These are phyloP conservation scores for Haliclystus octoradiatus DNA, from an alignment of 30 jellyfish, hydroid and myxozoan genomes.

Conservation along the genomic window DNA sequence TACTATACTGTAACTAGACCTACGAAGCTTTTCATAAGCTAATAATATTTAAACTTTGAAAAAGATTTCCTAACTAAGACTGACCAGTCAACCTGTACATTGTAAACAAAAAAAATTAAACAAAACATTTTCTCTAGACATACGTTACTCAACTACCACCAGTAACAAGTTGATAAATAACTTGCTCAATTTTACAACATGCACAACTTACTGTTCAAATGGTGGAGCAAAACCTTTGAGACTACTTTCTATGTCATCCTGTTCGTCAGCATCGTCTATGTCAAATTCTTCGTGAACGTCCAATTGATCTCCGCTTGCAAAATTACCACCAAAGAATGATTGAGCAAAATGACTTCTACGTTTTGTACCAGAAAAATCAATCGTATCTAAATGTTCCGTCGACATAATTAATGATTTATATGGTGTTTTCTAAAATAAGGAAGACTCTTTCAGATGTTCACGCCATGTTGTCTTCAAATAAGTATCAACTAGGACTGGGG, in stretches of 20 bases:
- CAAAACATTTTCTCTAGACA: too few species aligned
- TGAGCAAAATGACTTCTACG: neutral
- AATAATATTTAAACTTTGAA: too few species aligned
- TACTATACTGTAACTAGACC: too few species aligned
- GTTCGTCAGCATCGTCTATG: conserved; percentile 49
- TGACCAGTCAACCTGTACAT: neutral
- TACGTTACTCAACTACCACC: too few species aligned
- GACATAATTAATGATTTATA: neutral
- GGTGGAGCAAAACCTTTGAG: conserved; percentile 43
- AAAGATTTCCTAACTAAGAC: too few species aligned
- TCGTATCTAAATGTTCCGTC: neutral
- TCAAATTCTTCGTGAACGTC: conserved; percentile 68
- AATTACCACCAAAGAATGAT: neutral
- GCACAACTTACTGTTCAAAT: conserved; percentile 62
- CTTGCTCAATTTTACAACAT: too few species aligned
- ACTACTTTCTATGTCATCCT: conserved; percentile 22
- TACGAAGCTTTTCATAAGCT: too few species aligned
- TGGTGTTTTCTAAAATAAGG: too few species aligned
- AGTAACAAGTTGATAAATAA: too few species aligned
- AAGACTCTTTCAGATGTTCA: too few species aligned
- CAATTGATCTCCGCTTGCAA: conserved; percentile 11
- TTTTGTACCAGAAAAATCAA: neutral
- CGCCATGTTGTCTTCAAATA: too few species aligned
- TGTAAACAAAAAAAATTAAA: neutral
- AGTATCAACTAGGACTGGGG: too few species aligned